These are phyloP conservation scores for Lamproptera curius DNA, from an alignment of 2,888 invertebrate genomes.

Conservation along the genomic window DNA sequence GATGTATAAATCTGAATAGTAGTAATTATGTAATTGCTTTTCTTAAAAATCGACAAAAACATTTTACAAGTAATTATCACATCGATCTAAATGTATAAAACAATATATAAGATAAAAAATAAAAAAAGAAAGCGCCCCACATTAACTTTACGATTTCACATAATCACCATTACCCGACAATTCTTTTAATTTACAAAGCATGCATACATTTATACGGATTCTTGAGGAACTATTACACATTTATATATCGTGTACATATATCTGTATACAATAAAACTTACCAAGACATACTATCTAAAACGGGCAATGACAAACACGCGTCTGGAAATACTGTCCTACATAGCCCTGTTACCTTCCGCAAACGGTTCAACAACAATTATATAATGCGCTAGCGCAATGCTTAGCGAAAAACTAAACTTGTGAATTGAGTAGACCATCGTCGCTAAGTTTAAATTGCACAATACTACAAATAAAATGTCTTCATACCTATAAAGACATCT, in stretches of 20 bases:
- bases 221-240: constrained; percentile 16
- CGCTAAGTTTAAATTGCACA: too few species aligned
- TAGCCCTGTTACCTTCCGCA: constrained; percentile 15
- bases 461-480: too few species aligned
- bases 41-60: too few species aligned
- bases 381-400: too few species aligned
- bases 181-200: constrained; percentile 2
- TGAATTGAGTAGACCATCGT: too few species aligned
- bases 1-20: neutral
- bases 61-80: too few species aligned
- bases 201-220: constrained; percentile 5
- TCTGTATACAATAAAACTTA: constrained; percentile 1
- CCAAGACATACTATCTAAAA: constrained; percentile 6
- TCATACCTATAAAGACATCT: too few species aligned
- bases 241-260: neutral
- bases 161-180: neutral
- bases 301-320: constrained; percentile 2
- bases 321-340: constrained; percentile 7
- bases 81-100: constrained; percentile 22
- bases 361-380: too few species aligned
- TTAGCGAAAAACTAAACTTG: too few species aligned
- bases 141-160: neutral
- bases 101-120: constrained; percentile 28
- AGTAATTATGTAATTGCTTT: neutral
- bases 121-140: neutral